Percentiles rank a stretch among this genome's conserved stretches.
These are phyloP conservation scores for Machimus rusticus DNA, from an alignment of 2,888 invertebrate species.

Conservation along the genomic window DNA sequence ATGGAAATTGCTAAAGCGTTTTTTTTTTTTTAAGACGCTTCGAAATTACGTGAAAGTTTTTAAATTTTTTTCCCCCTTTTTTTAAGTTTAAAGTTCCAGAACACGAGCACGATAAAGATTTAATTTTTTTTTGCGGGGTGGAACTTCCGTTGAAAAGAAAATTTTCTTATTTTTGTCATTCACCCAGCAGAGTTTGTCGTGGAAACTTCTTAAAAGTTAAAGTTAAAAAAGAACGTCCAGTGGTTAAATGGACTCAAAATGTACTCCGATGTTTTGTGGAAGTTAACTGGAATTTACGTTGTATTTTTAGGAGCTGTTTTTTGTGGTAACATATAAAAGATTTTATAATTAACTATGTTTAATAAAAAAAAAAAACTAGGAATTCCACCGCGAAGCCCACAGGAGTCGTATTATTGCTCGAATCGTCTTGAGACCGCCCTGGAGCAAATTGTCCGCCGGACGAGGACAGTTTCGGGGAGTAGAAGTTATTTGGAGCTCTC, in stretches of 20 bases:
- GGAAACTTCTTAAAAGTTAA: neutral
- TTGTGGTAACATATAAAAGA: neutral
- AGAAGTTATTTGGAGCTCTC: constrained; percentile 54
- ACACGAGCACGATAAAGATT: neutral
- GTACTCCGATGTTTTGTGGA: neutral
- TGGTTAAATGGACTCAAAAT: neutral
- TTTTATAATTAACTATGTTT: too few species aligned
- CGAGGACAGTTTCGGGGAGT: constrained; percentile 55
- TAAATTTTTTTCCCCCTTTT: neutral
- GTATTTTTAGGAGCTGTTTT: neutral
- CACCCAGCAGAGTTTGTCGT: neutral
- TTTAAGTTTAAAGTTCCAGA: neutral
- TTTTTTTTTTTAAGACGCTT: neutral
- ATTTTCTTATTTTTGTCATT: neutral
- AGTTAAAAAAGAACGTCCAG: too few species aligned
- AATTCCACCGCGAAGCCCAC: neutral
- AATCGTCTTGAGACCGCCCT: constrained; percentile 72
- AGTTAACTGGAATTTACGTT: neutral
- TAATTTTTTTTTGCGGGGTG: neutral
- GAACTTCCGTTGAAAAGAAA: neutral
- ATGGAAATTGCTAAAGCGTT: neutral
- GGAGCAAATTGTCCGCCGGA: constrained; percentile 67
- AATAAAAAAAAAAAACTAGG: neutral
- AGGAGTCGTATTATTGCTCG: constrained; percentile 68
- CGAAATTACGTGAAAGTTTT: neutral